Evolutionary conservation across 2,888 invertebrate genomes (phyloP).

Genomic region (Cosmia pyralina): DNA sequence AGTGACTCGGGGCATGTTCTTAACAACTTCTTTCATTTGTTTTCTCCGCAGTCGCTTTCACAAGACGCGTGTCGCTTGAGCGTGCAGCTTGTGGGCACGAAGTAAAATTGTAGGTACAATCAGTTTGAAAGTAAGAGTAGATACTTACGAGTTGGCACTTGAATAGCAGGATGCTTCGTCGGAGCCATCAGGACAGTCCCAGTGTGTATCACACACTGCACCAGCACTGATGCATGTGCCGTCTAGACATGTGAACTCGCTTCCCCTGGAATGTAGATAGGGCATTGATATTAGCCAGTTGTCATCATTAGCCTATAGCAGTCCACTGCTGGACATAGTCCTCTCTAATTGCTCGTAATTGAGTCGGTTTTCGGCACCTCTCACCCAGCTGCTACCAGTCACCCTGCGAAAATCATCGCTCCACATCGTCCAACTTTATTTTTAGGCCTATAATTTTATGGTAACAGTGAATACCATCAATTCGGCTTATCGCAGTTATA

Average conservation of each 20-base stretch:
- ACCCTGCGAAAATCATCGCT: too few species aligned
- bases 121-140: background rate
- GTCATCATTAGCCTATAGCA: too few species aligned
- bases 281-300: too few species aligned
- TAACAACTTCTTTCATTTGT: background rate
- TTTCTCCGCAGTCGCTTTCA: background rate
- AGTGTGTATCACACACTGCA: background rate
- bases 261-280: background rate
- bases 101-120: background rate
- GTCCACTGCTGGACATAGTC: too few species aligned
- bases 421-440: too few species aligned
- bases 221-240: slow-evolving; percentile 1
- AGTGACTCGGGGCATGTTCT: background rate
- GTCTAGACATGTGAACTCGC: background rate
- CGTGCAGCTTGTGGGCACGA: background rate
- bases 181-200: slow-evolving; percentile 14
- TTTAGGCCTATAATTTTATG: too few species aligned
- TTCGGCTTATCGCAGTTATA: too few species aligned
- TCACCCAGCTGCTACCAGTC: too few species aligned
- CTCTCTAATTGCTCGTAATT: too few species aligned
- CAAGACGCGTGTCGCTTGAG: background rate
- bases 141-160: background rate
- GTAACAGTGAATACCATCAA: too few species aligned
- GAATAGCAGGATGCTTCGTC: slow-evolving; percentile 1
- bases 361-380: too few species aligned